Evolutionary conservation across 2,113 vertebrate genomes (phyloP).

Genomic region (Esox niger): DNA sequence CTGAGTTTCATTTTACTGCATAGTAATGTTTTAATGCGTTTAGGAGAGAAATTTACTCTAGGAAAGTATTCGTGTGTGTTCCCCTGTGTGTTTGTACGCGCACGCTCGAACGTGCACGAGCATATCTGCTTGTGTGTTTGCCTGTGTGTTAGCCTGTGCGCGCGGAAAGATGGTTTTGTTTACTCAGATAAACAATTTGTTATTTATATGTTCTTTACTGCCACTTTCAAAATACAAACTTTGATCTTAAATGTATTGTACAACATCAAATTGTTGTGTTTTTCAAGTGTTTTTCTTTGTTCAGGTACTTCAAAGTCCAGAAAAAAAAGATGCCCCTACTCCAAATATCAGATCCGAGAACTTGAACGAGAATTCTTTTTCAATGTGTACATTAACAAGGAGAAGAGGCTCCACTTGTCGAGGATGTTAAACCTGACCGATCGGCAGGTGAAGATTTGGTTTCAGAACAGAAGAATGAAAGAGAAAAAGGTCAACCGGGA

Average conservation of each 20-base stretch:
- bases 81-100: slow-evolving; percentile 3
- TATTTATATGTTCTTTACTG: not conserved
- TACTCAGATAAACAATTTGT: slow-evolving; percentile 9
- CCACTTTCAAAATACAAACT: not conserved
- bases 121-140: slow-evolving; percentile 3
- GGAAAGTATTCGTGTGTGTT: slow-evolving; percentile 17
- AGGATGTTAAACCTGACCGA: slow-evolving; percentile 89
- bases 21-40: no score
- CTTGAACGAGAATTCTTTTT: slow-evolving; percentile 99
- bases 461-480: slow-evolving; percentile 95
- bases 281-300: not conserved
- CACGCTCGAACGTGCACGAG: not conserved
- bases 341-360: slow-evolving; percentile 99
- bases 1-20: no score
- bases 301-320: slow-evolving; percentile 1
- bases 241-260: not conserved
- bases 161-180: not conserved
- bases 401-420: slow-evolving; percentile 96
- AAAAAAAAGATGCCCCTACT: slow-evolving; percentile 83
- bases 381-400: slow-evolving; percentile 99
- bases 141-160: slow-evolving; percentile 20
- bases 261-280: not conserved
- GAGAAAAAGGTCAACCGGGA: slow-evolving; percentile 94
- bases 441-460: slow-evolving; percentile 95
- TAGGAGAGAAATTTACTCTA: no score